These are phyloP conservation scores for Microplitis demolitor DNA, from an alignment of 1,140 invertebrate genomes.

Conservation along the genomic window DNA sequence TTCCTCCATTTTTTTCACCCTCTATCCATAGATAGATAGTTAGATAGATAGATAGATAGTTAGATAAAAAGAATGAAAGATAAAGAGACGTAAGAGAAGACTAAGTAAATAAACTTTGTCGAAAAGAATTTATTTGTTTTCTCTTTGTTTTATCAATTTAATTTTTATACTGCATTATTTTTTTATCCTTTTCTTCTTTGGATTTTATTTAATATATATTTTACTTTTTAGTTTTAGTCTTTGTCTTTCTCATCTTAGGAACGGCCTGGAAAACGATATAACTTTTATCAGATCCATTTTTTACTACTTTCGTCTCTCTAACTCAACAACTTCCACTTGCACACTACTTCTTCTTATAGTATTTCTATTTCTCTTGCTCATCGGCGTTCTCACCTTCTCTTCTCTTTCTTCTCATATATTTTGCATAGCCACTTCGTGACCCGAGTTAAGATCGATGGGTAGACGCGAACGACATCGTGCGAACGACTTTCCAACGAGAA, in stretches of 20 bases:
- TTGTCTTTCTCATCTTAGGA: neutral
- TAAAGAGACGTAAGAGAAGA: slow-evolving; percentile 1
- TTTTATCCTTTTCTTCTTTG: too few species aligned
- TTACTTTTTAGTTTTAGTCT: neutral
- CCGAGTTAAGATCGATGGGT: slow-evolving; percentile 32
- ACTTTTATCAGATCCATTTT: slow-evolving; percentile 26
- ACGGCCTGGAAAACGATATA: slow-evolving; percentile 16
- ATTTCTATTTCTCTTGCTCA: neutral
- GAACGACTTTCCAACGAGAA: slow-evolving; percentile 31
- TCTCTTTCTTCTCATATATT: slow-evolving; percentile 30
- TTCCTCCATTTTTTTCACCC: neutral
- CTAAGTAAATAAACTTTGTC: too few species aligned
- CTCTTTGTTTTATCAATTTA: neutral
- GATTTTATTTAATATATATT: neutral
- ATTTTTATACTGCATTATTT: too few species aligned
- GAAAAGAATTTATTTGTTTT: neutral
- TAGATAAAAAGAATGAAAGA: neutral
- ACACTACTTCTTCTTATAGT: too few species aligned
- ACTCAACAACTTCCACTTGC: neutral
- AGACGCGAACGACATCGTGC: slow-evolving; percentile 18
- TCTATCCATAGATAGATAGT: too few species aligned
- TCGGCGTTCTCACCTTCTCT: too few species aligned
- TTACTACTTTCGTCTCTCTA: slow-evolving; percentile 6
- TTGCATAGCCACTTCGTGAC: slow-evolving; percentile 37
- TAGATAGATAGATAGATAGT: neutral